Evolutionary conservation across 23 tunicate genomes (phyloP).

Genomic region (Oikopleura vanhoeffeni): DNA sequence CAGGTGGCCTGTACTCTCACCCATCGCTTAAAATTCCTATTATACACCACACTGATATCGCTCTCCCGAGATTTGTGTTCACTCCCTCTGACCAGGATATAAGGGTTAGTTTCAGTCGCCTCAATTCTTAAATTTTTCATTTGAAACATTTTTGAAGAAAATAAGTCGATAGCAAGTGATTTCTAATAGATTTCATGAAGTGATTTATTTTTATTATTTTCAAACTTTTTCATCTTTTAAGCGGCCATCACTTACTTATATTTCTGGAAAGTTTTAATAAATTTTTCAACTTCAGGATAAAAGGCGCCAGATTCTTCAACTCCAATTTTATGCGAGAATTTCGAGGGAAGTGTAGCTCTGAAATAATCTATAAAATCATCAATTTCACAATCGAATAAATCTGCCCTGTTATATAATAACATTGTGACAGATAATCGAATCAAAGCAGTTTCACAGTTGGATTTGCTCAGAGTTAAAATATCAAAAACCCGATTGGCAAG

Average conservation of each 20-base stretch:
- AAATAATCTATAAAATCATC: constrained; percentile 9
- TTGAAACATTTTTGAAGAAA: too few relatives aligned
- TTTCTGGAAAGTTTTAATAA: constrained; percentile 49
- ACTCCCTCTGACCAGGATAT: too few relatives aligned
- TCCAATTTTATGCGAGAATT: not conserved
- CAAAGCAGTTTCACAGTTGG: not conserved
- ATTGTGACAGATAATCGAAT: not conserved
- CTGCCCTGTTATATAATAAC: not conserved
- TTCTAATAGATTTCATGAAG: too few relatives aligned
- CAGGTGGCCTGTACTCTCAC: too few relatives aligned
- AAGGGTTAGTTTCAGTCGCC: too few relatives aligned
- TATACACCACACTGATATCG: too few relatives aligned
- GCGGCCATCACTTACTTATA: constrained; percentile 23
- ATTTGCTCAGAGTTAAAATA: constrained; percentile 19
- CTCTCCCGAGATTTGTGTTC: too few relatives aligned
- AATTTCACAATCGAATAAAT: not conserved
- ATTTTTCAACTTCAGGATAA: constrained; percentile 79
- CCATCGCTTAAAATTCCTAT: too few relatives aligned
- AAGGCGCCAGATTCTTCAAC: constrained; percentile 14
- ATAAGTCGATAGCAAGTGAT: too few relatives aligned
- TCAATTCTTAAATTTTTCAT: too few relatives aligned
- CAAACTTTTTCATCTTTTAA: too few relatives aligned
- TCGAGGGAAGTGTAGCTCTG: not conserved
- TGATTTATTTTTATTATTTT: too few relatives aligned
- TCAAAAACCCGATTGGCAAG: constrained; percentile 64